Percentiles rank a stretch among this genome's conserved stretches.
Conservation (phyloP, 2,888 invertebrate genomes). For the Rhingia campestris region DNA sequence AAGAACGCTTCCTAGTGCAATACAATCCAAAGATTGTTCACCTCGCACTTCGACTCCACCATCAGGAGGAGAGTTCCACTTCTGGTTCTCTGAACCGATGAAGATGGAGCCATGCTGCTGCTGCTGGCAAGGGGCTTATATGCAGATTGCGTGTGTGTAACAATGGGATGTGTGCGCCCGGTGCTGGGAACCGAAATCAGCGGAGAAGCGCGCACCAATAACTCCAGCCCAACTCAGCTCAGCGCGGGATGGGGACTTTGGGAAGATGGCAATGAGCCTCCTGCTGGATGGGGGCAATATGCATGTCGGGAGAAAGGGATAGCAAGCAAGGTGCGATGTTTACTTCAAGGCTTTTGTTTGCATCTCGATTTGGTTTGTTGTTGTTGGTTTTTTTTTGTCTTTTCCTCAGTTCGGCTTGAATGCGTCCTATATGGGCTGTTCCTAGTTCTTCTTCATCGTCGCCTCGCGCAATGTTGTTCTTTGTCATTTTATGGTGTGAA, state of each 20-base stretch:
- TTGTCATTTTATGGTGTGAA: conserved; percentile 69
- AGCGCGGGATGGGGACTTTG: neutral
- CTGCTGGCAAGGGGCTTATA: conserved; percentile 38
- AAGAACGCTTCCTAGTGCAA: conserved; percentile 44
- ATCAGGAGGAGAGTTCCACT: conserved; percentile 38
- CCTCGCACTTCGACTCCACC: conserved; percentile 26
- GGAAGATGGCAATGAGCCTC: conserved; percentile 48
- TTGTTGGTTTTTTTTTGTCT: conserved; percentile 14
- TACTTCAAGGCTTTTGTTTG: conserved; percentile 67
- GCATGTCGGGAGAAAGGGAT: conserved; percentile 23
- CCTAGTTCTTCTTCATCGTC: conserved; percentile 16
- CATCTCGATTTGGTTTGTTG: conserved; percentile 26
- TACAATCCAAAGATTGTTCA: conserved; percentile 71
- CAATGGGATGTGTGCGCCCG: conserved; percentile 37
- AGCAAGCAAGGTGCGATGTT: conserved; percentile 63
- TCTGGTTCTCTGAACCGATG: conserved; percentile 36
- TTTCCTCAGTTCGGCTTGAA: conserved; percentile 15
- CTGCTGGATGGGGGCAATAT: conserved; percentile 18
- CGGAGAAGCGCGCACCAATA: neutral
- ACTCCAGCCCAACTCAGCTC: neutral
- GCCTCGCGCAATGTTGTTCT: conserved; percentile 53
- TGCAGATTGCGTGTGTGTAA: conserved; percentile 66
- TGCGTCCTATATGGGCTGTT: conserved; percentile 23
- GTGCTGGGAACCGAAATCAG: conserved; percentile 14
- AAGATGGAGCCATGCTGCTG: neutral